phyloP scores from a whole-genome alignment of 2,888 invertebrate genomes.

The Monoplex corrugatus region DNA sequence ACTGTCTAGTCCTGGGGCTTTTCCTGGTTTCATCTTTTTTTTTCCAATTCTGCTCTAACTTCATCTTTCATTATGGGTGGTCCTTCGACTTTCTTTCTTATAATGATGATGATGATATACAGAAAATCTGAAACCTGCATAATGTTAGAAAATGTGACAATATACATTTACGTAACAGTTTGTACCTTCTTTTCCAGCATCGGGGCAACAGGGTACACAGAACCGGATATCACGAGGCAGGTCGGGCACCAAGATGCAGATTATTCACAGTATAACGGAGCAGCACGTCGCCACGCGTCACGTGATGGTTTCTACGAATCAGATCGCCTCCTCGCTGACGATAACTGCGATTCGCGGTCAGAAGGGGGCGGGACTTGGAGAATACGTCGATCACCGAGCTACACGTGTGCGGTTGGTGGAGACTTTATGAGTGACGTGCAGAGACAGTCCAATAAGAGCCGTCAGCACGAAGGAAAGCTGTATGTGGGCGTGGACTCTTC shows the following conservation, averaged over 20 bases:
- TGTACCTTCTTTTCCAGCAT: constrained; percentile 20
- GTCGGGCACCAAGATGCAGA: constrained; percentile 16
- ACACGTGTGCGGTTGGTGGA: constrained; percentile 65
- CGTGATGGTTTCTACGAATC: constrained; percentile 25
- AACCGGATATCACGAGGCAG: constrained; percentile 32
- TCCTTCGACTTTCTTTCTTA: too few relatives aligned
- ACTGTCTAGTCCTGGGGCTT: too few relatives aligned
- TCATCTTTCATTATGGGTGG: too few relatives aligned
- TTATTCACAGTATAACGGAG: constrained; percentile 42
- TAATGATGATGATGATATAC: too few relatives aligned
- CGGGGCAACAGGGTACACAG: background rate
- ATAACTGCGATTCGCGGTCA: constrained; percentile 48
- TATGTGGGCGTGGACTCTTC: constrained; percentile 61
- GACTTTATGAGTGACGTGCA: constrained; percentile 46
- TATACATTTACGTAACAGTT: too few relatives aligned
- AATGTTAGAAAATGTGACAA: too few relatives aligned
- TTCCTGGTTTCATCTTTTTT: too few relatives aligned
- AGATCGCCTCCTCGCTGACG: constrained; percentile 47
- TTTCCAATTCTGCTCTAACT: too few relatives aligned
- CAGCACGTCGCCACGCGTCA: constrained; percentile 26
- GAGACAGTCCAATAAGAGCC: constrained; percentile 51
- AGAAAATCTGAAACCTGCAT: too few relatives aligned
- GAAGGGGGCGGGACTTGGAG: constrained; percentile 47
- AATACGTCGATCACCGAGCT: constrained; percentile 68
- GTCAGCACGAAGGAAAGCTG: constrained; percentile 64